These are phyloP conservation scores for Sebastes trivittatus DNA, from an alignment of 2,797 vertebrate species.

Conservation along the genomic window DNA sequence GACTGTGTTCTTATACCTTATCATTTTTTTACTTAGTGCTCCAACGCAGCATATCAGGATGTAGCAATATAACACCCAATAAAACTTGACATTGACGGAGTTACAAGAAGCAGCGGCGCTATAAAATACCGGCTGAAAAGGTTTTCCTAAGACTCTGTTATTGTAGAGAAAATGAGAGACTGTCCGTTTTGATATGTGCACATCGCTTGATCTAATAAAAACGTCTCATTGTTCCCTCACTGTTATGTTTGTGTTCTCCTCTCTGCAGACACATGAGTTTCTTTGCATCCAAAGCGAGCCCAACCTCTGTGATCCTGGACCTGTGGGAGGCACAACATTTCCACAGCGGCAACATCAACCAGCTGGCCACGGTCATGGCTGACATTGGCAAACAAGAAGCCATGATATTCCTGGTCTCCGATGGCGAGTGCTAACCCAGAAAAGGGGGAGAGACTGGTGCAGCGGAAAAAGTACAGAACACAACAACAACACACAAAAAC, in stretches of 20 bases:
- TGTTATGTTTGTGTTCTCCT: background rate
- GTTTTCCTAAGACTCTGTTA: slow-evolving; percentile 27
- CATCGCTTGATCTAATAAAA: slow-evolving; percentile 27
- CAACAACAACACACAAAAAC: slow-evolving; percentile 5
- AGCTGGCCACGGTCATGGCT: slow-evolving; percentile 94
- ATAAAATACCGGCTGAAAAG: slow-evolving; percentile 55
- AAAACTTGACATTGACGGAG: slow-evolving; percentile 65
- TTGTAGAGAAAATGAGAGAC: slow-evolving; percentile 32
- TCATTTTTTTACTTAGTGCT: slow-evolving; percentile 58
- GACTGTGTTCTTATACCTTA: slow-evolving; percentile 40
- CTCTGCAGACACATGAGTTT: slow-evolving; percentile 94
- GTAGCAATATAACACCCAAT: slow-evolving; percentile 47
- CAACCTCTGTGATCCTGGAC: slow-evolving; percentile 97
- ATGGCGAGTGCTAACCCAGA: slow-evolving; percentile 93
- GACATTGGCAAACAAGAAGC: slow-evolving; percentile 97
- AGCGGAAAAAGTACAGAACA: slow-evolving; percentile 48
- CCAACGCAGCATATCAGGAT: slow-evolving; percentile 30
- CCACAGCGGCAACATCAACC: slow-evolving; percentile 97
- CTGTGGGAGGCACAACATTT: slow-evolving; percentile 98
- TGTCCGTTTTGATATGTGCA: slow-evolving; percentile 20
- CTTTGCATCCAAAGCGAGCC: slow-evolving; percentile 96
- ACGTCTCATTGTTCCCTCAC: slow-evolving; percentile 6
- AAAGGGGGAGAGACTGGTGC: slow-evolving; percentile 52
- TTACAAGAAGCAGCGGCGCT: slow-evolving; percentile 39
- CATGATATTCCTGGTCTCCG: slow-evolving; percentile 95